These are phyloP conservation scores for Apodemia mormo DNA, from an alignment of 2,888 invertebrate species.

Conservation along the genomic window DNA sequence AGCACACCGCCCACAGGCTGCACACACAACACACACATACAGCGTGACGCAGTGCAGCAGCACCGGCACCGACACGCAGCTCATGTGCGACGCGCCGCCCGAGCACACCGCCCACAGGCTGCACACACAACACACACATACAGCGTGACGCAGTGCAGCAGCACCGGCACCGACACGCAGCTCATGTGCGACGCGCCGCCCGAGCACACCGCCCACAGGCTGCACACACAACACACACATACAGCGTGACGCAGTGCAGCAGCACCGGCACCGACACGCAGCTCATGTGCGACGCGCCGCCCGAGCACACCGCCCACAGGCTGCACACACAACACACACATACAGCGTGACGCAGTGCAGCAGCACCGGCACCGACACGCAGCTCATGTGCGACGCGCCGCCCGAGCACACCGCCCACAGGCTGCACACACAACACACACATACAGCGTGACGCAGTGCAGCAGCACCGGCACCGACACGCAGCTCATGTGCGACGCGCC, in stretches of 20 bases:
- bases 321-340: slow-evolving; percentile 70
- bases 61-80: slow-evolving; percentile 95
- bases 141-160: slow-evolving; percentile 96
- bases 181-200: slow-evolving; percentile 97
- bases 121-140: slow-evolving; percentile 22
- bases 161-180: slow-evolving; percentile 93
- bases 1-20: slow-evolving; percentile 96
- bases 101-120: slow-evolving; percentile 97
- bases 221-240: slow-evolving; percentile 55
- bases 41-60: slow-evolving; percentile 97
- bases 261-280: slow-evolving; percentile 95
- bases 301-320: slow-evolving; percentile 95
- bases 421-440: too few relatives aligned
- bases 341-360: too few relatives aligned
- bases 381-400: too few relatives aligned
- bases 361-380: too few relatives aligned
- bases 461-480: too few relatives aligned
- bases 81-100: slow-evolving; percentile 96
- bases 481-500: too few relatives aligned
- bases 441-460: too few relatives aligned
- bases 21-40: slow-evolving; percentile 1
- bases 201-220: slow-evolving; percentile 95
- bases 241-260: slow-evolving; percentile 96
- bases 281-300: slow-evolving; percentile 96
- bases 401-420: too few relatives aligned